Percentiles rank a stretch among this genome's conserved stretches.
Evolutionary conservation across 2,888 invertebrate genomes (phyloP).

Genomic region (Melipona beecheii): DNA sequence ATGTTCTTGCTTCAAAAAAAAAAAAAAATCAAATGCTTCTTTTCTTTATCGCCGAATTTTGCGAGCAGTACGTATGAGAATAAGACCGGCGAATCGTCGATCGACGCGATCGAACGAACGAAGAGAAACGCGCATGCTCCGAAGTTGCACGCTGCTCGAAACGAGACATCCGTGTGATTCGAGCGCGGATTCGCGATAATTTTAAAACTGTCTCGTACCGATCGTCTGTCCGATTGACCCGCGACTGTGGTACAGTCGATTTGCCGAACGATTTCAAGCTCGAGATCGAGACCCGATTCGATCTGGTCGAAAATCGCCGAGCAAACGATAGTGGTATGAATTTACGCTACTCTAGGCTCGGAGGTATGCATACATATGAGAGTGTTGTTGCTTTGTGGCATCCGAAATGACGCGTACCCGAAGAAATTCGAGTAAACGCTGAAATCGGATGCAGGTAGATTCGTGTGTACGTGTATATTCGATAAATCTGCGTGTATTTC

Average conservation of each 20-base stretch:
- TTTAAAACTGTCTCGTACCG: slow-evolving; percentile 29
- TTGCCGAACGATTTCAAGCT: slow-evolving; percentile 37
- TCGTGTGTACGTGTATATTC: background rate
- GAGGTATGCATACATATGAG: slow-evolving; percentile 27
- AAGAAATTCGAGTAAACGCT: background rate
- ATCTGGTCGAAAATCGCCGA: slow-evolving; percentile 24
- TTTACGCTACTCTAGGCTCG: slow-evolving; percentile 26
- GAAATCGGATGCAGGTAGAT: background rate
- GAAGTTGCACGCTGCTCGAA: slow-evolving; percentile 7
- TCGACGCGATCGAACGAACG: slow-evolving; percentile 6
- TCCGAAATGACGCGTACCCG: background rate
- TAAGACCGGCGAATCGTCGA: background rate
- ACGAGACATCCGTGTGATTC: slow-evolving; percentile 1
- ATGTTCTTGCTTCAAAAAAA: no score
- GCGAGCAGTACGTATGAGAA: background rate
- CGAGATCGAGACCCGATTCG: slow-evolving; percentile 33
- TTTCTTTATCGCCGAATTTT: no score
- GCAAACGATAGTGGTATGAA: background rate
- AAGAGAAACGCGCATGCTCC: slow-evolving; percentile 15
- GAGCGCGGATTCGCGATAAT: background rate
- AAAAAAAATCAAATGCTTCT: no score
- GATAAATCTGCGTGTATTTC: background rate
- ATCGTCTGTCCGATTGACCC: slow-evolving; percentile 44
- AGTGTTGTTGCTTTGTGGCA: slow-evolving; percentile 12
- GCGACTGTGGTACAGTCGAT: slow-evolving; percentile 15